Conservation (phyloP, 2,797 vertebrate species). For the Pygocentrus nattereri region DNA sequence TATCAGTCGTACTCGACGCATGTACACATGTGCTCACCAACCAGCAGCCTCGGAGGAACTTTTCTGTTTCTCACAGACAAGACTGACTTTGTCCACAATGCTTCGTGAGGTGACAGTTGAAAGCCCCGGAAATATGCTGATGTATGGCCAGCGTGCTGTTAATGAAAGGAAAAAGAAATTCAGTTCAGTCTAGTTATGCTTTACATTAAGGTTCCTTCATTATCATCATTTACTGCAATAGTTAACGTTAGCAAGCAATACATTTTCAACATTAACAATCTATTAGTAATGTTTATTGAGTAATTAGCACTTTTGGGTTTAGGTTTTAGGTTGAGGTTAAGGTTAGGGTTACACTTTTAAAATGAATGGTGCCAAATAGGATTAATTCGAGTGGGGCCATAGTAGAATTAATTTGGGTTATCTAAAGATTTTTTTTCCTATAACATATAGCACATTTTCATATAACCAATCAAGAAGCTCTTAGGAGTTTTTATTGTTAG, state of each 20-base stretch:
- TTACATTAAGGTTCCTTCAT: not conserved
- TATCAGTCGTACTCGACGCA: conserved; percentile 58
- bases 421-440: too few relatives aligned
- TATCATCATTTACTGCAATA: not conserved
- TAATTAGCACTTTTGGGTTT: not conserved
- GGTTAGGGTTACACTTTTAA: too few relatives aligned
- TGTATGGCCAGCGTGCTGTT: not conserved
- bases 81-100: not conserved
- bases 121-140: not conserved
- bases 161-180: not conserved
- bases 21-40: conserved; percentile 41
- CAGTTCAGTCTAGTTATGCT: too few relatives aligned
- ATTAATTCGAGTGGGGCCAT: too few relatives aligned
- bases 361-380: too few relatives aligned
- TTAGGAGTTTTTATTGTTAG: too few relatives aligned
- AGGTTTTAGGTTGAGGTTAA: not conserved
- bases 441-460: too few relatives aligned
- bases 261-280: too few relatives aligned
- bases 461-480: too few relatives aligned
- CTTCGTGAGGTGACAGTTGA: not conserved
- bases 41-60: conserved; percentile 25
- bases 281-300: too few relatives aligned
- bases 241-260: not conserved
- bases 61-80: conserved; percentile 33
- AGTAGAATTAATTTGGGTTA: too few relatives aligned